A percentile compares a stretch with the other conserved stretches of the same genome.
Evolutionary conservation across 2,797 vertebrate species (phyloP).

Genomic region (Otolemur crassicaudatus): DNA sequence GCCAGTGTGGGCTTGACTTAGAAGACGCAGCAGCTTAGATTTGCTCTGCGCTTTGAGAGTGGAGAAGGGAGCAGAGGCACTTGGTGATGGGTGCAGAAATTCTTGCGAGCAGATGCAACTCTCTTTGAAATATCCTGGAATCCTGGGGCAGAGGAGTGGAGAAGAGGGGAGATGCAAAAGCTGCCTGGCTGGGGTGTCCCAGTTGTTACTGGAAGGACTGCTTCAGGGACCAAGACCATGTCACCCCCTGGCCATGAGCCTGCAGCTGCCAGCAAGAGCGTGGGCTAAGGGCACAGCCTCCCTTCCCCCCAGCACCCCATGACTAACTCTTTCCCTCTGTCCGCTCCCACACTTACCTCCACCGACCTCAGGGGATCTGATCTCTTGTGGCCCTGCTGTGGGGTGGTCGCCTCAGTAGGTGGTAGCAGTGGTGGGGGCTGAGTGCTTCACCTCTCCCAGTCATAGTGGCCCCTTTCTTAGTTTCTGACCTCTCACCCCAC

Average conservation of each 20-base stretch:
- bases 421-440: neutral
- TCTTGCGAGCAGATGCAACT: neutral
- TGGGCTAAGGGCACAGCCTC: conserved; percentile 66
- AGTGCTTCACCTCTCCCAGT: neutral
- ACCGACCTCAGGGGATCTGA: neutral
- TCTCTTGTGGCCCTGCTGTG: neutral
- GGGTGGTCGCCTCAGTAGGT: neutral
- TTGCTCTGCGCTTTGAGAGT: neutral
- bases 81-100: neutral
- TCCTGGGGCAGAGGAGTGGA: neutral
- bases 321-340: conserved; percentile 64
- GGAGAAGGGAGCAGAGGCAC: neutral
- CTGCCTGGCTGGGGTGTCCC: neutral
- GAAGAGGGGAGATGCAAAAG: neutral
- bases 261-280: conserved; percentile 58
- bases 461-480: neutral
- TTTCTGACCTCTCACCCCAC: neutral
- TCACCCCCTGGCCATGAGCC: conserved; percentile 68
- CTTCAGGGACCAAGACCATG: conserved; percentile 15
- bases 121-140: neutral
- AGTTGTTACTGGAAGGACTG: conserved; percentile 48
- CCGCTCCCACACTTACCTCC: conserved; percentile 42
- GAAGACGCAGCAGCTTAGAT: neutral
- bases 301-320: conserved; percentile 31
- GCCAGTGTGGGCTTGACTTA: neutral